phyloP scores from a whole-genome alignment of 2,797 vertebrate genomes.

The Crocodylus rhombifer region DNA sequence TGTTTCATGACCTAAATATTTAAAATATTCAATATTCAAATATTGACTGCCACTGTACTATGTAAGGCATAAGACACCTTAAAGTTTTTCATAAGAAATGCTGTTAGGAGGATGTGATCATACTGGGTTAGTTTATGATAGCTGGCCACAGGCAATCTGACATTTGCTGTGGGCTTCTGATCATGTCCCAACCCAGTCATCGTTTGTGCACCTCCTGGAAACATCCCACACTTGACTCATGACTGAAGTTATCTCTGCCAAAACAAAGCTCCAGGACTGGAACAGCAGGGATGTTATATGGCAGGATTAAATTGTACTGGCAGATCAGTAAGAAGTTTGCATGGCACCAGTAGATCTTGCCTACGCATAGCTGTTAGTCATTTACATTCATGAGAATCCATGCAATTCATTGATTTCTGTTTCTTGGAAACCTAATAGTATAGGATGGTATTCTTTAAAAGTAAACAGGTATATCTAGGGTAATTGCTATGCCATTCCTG shows the following conservation, averaged over 20 bases:
- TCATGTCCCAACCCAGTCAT: not conserved
- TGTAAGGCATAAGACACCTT: not conserved
- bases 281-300: not conserved
- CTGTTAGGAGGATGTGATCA: not conserved
- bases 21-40: not conserved
- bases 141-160: constrained; percentile 24
- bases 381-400: constrained; percentile 26
- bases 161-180: constrained; percentile 26
- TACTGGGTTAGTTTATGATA: not conserved
- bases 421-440: constrained; percentile 41
- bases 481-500: constrained; percentile 22
- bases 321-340: constrained; percentile 11
- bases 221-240: not conserved
- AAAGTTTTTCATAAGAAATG: constrained; percentile 3
- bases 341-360: constrained; percentile 41
- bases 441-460: constrained; percentile 33
- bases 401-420: constrained; percentile 24
- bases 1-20: not conserved
- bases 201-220: constrained; percentile 59
- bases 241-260: constrained; percentile 27
- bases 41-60: not conserved
- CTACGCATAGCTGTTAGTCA: constrained; percentile 41
- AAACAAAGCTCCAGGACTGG: constrained; percentile 1
- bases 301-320: constrained; percentile 11
- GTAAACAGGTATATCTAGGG: not conserved